These are phyloP conservation scores for Saccostrea cuccullata DNA, from an alignment of 1,140 invertebrate species.

Conservation along the genomic window DNA sequence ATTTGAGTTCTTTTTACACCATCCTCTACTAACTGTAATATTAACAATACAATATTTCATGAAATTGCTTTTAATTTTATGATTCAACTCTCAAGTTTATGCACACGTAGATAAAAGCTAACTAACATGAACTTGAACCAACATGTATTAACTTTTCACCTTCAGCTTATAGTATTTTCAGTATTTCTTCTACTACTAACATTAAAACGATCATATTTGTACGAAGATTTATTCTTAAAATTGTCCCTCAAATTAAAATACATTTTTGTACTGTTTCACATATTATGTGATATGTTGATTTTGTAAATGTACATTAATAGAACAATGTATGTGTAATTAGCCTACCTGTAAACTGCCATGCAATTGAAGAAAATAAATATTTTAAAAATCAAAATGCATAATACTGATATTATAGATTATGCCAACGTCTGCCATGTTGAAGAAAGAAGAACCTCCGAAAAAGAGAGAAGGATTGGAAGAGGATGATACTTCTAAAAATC, in stretches of 20 bases:
- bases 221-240: too few species aligned
- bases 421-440: constrained; percentile 48
- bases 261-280: too few species aligned
- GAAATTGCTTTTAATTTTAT: too few species aligned
- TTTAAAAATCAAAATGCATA: neutral
- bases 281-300: neutral
- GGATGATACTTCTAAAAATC: neutral
- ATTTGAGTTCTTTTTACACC: neutral
- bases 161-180: too few species aligned
- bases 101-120: too few species aligned
- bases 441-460: constrained; percentile 44
- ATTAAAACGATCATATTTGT: too few species aligned
- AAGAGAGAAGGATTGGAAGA: neutral
- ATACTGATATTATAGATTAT: constrained; percentile 41
- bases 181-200: too few species aligned
- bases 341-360: neutral
- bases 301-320: neutral
- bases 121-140: too few species aligned
- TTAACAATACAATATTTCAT: neutral
- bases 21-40: neutral
- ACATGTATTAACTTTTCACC: too few species aligned
- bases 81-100: too few species aligned
- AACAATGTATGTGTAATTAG: neutral
- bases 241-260: too few species aligned
- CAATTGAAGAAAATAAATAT: neutral